Base-by-base conservation (phyloP, 1,140 invertebrate species). In the Trissolcus basalis region DNA sequence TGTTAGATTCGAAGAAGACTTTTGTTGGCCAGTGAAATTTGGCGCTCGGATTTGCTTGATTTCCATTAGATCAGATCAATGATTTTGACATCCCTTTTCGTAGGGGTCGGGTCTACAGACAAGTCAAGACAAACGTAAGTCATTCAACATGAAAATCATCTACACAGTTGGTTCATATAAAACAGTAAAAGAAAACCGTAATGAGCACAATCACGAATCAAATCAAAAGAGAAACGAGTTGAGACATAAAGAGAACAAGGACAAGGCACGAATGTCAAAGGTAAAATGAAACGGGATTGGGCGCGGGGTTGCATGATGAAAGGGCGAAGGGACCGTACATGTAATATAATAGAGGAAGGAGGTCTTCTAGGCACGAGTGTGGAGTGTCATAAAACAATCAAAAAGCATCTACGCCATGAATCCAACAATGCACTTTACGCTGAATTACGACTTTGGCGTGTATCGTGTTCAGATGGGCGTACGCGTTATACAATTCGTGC, bases 81-180 rank as follows among this genome's bases (percentile, higher is more conserved):
- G 82, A 85, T 86, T 85, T 87, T 82, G 80, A 74, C 81, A 82
- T 86, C 82, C 82, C 83, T 86, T 87, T 87, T 87, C 85, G 81
- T 87, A 86, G 86, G 86, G 85, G 86, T 87, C 86, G 85, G 86
- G 85, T 86, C 61, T 79, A 63, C 59, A 81, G 80, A 80, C 48
- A 67, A 80, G 77, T 78, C 51, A 75, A 81, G 74, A 72, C 75
- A 82, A 78, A 76, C 59, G 63, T 79, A 71, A 81, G 67, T 86
- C 84, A 86, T 87, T 86, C 85, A 84, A 85, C 82, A 88, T 70
- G 83, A 83, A 82, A 82, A 79, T 86, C 74, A 86, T 83, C 85
- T 87, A 86, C 85, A 86, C 85, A 86, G 65, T 80, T 81, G 74
- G 47, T 65, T 78, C 77, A 81, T 76, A 79, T 77, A 73, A 70